Base-by-base conservation (phyloP, 2,888 invertebrate genomes). In the Netelia inedita region DNA sequence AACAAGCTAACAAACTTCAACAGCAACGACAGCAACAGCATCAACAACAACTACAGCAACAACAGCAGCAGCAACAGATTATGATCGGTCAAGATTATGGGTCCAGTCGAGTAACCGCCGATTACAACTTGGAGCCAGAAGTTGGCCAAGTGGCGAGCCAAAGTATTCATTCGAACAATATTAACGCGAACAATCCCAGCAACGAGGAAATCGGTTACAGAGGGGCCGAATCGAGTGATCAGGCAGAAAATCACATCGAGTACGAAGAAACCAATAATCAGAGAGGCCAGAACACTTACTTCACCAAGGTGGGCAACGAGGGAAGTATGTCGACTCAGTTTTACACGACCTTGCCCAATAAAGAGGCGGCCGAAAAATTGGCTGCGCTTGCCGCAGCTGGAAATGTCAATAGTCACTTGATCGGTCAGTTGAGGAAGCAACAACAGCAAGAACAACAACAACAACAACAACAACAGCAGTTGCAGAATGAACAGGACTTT, bases 261-360 rank as follows among this genome's bases (percentile, higher is more conserved):
- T 91, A 91, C 72, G 91, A 92, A 10, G 90, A 90, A 73, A 82
- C 85, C n/a, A 73, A 35, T 2, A 79, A 88, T 68, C 89, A 87
- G 23, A 85, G 79, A 55, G 87, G 85, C 2, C 91, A 90, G 5
- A 84, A 95, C 0, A 93, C 95, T 59, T 95, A 95, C 85, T 95
- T 95, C 76, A 94, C 94, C 8, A 95, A 95, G 89, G 92, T 95
- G 0, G 94, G 94, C 94, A 84, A 87, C 63, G 87, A 79, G 16
- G 88, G 85, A 11, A 88, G 83, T 50, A 73, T 90, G 3, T 87
- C 91, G 0, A 88, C 88, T 16, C 90, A 91, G 63, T 93, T 95
- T 87, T 96, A 95, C 88, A 94, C 96, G 0, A 95, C 95, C 0
- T 93, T 96, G 43, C 96, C 96, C 14, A 96, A 95, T 86, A 95